Percentiles rank a stretch among this genome's conserved stretches.
Conservation (phyloP, 2,113 vertebrate species). For the Alces alces region DNA sequence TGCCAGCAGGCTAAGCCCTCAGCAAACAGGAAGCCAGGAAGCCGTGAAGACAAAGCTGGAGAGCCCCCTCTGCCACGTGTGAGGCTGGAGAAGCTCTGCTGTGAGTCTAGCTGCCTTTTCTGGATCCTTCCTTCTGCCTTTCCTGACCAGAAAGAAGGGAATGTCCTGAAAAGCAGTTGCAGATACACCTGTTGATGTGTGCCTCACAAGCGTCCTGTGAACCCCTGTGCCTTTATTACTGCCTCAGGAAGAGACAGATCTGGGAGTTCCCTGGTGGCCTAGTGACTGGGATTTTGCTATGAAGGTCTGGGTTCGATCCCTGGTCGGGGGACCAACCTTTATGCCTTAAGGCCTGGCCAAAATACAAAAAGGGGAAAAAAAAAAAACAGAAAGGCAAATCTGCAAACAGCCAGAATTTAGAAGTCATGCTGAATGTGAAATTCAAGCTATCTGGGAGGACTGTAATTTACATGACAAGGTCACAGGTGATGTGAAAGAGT, state of each 20-base stretch:
- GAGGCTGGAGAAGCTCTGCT: background rate
- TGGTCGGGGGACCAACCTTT: background rate
- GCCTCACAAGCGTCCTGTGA: background rate
- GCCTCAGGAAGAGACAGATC: background rate
- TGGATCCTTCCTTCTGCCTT: background rate
- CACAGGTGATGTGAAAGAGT: background rate
- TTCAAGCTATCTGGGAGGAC: background rate
- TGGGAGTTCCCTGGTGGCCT: background rate
- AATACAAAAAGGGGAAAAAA: background rate
- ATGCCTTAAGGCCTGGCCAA: background rate
- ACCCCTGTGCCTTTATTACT: background rate
- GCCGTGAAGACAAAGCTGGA: background rate
- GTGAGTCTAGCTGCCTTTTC: background rate
- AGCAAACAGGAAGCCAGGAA: background rate
- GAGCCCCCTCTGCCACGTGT: rapidly evolving
- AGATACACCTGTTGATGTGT: rapidly evolving
- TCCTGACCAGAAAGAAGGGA: background rate
- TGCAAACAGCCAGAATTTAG: background rate
- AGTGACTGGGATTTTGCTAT: background rate
- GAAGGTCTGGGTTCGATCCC: background rate
- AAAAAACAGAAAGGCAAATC: background rate
- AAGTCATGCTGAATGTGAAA: background rate
- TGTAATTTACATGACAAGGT: background rate
- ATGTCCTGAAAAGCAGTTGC: background rate
- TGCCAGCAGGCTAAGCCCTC: background rate